Base-by-base conservation (phyloP, 2,113 vertebrate genomes). In the Alouatta palliata region DNA sequence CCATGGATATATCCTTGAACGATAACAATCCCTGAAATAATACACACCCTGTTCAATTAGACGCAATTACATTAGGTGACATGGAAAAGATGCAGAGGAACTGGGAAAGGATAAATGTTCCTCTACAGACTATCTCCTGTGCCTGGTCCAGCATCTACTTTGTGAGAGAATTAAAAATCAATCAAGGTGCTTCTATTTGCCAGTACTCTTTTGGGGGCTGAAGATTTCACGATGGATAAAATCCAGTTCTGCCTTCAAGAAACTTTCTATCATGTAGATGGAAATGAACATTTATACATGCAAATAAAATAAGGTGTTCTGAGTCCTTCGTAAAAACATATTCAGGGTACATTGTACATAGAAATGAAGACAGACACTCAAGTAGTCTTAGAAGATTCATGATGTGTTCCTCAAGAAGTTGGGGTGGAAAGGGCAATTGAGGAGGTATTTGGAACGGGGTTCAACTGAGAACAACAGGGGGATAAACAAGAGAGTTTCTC, bases 1-100 rank as follows among this genome's bases (percentile, higher is more conserved):
- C 95, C 97, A 98, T 9, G 13, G 94, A 86, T 43, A 98, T 20
- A 79, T 98, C 98, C 40, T 83, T 95, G 64, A 98, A 98, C 20
- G 96, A 97, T 77, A 96, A 80, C 0, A 92, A 85, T 6, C 84
- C 94, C 98, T 98, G 95, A 82, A 97, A 97, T 23, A 84, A 95
- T 6, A 97, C 30, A 95, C 7, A 87, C 17, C 49, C 88, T 58
- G 12, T 61, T 95, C 87, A 81, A 52, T 25, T 0, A 5, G 70
- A 68, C 23, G 8, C 23, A 16, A 54, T 47, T 32, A 30, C 20
- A 61, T 43, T 3, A 81, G 40, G 27, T 23, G 43, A 85, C 0
- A 1, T 35, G 14, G 52, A 14, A 23, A 96, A 91, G 80, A 71
- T 21, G 58, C 1, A 52, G 56, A 64, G 27, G 30, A 80, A 13